Conservation (phyloP, 1,140 invertebrate species). For the Neelides sp. region DNA sequence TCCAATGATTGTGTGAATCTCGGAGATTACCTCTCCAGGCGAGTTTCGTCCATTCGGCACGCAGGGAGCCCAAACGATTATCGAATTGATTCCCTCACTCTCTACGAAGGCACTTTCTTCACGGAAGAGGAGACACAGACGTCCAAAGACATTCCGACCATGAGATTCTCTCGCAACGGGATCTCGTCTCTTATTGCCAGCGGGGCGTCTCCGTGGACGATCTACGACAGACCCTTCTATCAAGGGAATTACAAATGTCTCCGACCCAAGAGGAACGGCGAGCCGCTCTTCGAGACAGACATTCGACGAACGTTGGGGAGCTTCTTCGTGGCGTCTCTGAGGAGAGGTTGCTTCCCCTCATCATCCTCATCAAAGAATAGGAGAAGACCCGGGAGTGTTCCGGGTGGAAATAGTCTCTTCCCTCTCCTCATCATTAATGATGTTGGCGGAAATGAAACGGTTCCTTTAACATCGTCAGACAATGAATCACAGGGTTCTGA, state of each 20-base stretch:
- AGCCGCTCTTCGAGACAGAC: too few relatives aligned
- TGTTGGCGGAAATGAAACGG: too few relatives aligned
- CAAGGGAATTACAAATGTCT: constrained; percentile 8
- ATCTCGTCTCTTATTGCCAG: constrained; percentile 16
- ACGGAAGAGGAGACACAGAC: constrained; percentile 23
- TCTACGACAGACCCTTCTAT: constrained; percentile 23
- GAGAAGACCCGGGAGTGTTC: too few relatives aligned
- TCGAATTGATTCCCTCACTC: constrained; percentile 25
- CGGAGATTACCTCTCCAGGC: background rate
- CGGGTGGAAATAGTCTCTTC: too few relatives aligned
- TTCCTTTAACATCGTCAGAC: too few relatives aligned
- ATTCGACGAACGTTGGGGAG: constrained; percentile 5
- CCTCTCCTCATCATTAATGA: too few relatives aligned
- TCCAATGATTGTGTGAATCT: constrained; percentile 24
- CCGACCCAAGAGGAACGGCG: background rate
- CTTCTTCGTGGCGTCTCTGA: too few relatives aligned
- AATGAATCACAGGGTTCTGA: too few relatives aligned
- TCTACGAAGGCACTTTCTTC: constrained; percentile 28
- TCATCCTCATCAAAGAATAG: too few relatives aligned
- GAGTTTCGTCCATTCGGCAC: constrained; percentile 24
- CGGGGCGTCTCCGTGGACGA: constrained; percentile 18
- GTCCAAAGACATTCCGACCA: background rate
- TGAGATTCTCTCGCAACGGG: constrained; percentile 2
- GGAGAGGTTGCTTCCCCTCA: too few relatives aligned
- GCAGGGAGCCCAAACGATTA: constrained; percentile 25